Evolutionary conservation across 2,888 invertebrate genomes (phyloP).

Genomic region (Leptopilina drosophilae): DNA sequence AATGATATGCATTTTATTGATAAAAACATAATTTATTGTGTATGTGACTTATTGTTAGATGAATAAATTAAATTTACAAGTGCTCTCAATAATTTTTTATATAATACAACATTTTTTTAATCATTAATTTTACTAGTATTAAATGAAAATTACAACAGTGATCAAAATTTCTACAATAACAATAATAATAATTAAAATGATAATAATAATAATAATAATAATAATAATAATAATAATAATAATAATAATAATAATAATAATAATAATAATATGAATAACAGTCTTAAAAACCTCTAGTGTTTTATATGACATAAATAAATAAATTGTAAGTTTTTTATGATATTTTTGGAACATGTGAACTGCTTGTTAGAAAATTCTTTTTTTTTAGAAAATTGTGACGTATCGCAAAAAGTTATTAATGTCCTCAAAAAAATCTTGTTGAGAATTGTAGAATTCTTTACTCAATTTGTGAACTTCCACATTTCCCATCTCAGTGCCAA

Average conservation of each 20-base stretch:
- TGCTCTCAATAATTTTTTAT: not conserved
- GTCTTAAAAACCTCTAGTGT: not conserved
- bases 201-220: too few relatives aligned
- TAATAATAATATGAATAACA: not conserved
- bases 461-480: slow-evolving; percentile 78
- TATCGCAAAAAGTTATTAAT: slow-evolving; percentile 77
- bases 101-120: not conserved
- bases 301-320: not conserved
- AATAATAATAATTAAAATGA: not conserved
- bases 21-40: not conserved
- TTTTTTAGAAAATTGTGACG: slow-evolving; percentile 70
- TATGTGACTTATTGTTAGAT: not conserved
- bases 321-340: slow-evolving; percentile 1
- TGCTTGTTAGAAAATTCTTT: slow-evolving; percentile 31
- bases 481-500: slow-evolving; percentile 76
- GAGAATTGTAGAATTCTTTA: slow-evolving; percentile 74
- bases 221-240: not conserved
- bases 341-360: slow-evolving; percentile 8
- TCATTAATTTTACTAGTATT: not conserved
- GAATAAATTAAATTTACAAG: not conserved
- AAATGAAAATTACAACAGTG: not conserved
- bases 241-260: not conserved
- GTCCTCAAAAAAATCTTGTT: slow-evolving; percentile 73
- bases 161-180: not conserved
- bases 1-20: not conserved